phyloP scores from a whole-genome alignment of 2,113 vertebrate species.

The Sylvietta virens region DNA sequence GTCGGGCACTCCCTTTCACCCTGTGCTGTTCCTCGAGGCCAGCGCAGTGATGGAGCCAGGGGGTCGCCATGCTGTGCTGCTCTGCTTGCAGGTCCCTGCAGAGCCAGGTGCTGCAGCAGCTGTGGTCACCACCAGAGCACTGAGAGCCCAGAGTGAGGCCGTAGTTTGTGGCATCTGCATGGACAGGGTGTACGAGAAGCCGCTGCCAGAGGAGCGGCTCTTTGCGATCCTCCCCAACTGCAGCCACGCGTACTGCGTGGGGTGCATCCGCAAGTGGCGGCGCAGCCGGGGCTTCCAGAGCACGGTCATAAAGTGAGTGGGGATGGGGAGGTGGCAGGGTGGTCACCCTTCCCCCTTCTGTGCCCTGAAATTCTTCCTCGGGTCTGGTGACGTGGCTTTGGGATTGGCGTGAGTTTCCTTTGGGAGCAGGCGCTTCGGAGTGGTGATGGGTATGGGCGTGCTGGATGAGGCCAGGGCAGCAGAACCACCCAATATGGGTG shows the following conservation, averaged over 20 bases:
- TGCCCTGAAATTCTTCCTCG: background rate
- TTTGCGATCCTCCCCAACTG: slow-evolving; percentile 89
- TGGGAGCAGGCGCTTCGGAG: rapidly evolving
- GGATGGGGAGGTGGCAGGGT: background rate
- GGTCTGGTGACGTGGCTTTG: background rate
- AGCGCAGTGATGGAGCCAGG: rapidly evolving
- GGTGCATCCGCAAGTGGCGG: slow-evolving; percentile 84
- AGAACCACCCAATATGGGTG: background rate
- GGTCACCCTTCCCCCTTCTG: rapidly evolving
- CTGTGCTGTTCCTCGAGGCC: rapidly evolving
- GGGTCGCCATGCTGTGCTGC: background rate
- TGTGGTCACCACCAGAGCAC: rapidly evolving
- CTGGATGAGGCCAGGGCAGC: background rate
- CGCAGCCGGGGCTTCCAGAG: slow-evolving; percentile 75
- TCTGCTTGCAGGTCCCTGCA: background rate
- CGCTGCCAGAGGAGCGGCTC: slow-evolving; percentile 32
- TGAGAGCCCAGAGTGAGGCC: slow-evolving; percentile 67
- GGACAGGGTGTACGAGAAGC: slow-evolving; percentile 88
- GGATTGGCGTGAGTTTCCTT: background rate
- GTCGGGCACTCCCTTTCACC: rapidly evolving
- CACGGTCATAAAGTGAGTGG: slow-evolving; percentile 77
- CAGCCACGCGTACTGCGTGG: slow-evolving; percentile 80
- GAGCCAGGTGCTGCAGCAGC: rapidly evolving
- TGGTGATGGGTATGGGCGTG: background rate
- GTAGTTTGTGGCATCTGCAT: slow-evolving; percentile 88